phyloP scores from a whole-genome alignment of 1,140 invertebrate species.

The Battus philenor region DNA sequence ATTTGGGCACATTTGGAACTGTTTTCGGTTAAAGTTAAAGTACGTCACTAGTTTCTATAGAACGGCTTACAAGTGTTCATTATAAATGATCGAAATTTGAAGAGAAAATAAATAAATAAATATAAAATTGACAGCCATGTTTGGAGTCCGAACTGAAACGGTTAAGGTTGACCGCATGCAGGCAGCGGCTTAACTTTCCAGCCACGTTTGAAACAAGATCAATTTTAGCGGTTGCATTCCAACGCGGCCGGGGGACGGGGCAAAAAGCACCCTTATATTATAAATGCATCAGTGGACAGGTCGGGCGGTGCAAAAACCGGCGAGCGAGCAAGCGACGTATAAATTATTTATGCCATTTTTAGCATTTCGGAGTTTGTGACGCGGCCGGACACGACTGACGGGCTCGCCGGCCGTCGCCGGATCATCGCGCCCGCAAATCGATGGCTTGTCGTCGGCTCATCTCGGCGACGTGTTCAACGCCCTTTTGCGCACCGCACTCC shows the following conservation, averaged over 20 bases:
- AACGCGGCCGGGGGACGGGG: slow-evolving; percentile 50
- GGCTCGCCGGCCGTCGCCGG: slow-evolving; percentile 20
- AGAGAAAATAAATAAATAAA: too few relatives aligned
- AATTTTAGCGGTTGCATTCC: slow-evolving; percentile 74
- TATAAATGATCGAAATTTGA: too few relatives aligned
- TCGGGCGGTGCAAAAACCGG: slow-evolving; percentile 62
- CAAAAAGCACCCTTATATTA: slow-evolving; percentile 75
- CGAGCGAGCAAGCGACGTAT: slow-evolving; percentile 54
- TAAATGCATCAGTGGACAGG: slow-evolving; percentile 74
- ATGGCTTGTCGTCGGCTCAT: slow-evolving; percentile 4
- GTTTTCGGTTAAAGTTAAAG: too few relatives aligned
- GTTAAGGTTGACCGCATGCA: slow-evolving; percentile 22
- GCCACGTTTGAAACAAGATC: slow-evolving; percentile 69
- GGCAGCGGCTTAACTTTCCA: slow-evolving; percentile 47
- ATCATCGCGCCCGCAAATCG: slow-evolving; percentile 27
- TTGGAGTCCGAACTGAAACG: slow-evolving; percentile 20
- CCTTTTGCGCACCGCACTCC: too few relatives aligned
- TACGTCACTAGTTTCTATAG: too few relatives aligned
- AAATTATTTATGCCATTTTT: slow-evolving; percentile 75
- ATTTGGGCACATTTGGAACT: too few relatives aligned
- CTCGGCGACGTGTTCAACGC: background rate
- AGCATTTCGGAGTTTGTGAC: slow-evolving; percentile 67
- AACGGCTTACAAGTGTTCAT: too few relatives aligned
- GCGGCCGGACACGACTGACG: slow-evolving; percentile 31
- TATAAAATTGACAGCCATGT: too few relatives aligned